These are phyloP conservation scores for Camponotus vicinus DNA, from an alignment of 1,140 invertebrate species.

Conservation along the genomic window DNA sequence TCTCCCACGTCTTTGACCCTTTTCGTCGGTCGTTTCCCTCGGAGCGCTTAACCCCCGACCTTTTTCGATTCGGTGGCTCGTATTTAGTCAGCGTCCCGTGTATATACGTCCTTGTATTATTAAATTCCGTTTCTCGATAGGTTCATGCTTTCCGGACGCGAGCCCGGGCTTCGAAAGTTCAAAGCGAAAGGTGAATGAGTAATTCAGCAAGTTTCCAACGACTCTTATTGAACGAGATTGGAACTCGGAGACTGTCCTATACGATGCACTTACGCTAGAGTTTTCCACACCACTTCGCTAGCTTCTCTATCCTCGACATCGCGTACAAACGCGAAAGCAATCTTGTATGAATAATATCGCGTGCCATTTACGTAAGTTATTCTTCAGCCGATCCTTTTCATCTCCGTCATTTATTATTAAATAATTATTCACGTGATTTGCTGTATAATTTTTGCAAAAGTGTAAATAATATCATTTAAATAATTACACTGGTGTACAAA, in stretches of 20 bases:
- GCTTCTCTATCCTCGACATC: not conserved
- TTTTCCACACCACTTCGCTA: not conserved
- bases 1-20: conserved; percentile 63
- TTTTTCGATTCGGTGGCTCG: conserved; percentile 59
- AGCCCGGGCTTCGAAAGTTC: not conserved
- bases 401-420: not conserved
- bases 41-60: conserved; percentile 65
- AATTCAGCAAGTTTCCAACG: not conserved
- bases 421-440: not conserved
- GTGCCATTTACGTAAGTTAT: not conserved
- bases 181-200: conserved; percentile 18
- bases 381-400: not conserved
- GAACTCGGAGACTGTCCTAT: not conserved
- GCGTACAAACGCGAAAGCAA: not conserved
- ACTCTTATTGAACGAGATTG: conserved; percentile 14
- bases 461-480: not conserved
- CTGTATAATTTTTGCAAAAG: not conserved
- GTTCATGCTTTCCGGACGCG: not conserved
- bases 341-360: not conserved
- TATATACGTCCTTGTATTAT: conserved; percentile 34
- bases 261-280: not conserved
- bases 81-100: conserved; percentile 58
- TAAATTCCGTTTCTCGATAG: conserved; percentile 21
- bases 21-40: conserved; percentile 63
- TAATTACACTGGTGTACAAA: not conserved